Base-by-base conservation (phyloP, 2,888 invertebrate species). In the Epirrhoe alternata region DNA sequence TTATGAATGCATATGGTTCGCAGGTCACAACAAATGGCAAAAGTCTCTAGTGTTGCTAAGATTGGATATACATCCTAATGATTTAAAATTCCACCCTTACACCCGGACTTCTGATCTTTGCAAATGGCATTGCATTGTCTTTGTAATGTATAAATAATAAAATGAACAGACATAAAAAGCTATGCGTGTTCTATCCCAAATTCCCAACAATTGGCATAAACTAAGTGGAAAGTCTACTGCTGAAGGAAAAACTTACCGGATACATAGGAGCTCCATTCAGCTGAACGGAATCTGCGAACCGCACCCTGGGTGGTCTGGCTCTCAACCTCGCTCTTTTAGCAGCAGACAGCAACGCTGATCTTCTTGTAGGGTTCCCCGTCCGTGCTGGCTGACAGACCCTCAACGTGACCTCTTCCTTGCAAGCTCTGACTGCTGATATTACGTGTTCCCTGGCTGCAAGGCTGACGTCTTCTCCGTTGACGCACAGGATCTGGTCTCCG, bases 391-490 rank as follows among this genome's bases (percentile, higher is more conserved):
- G 98, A 79, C 97, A 97, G 3, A 98, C 98, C 33, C 96, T 94
- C 64, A 98, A 88, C 30, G 94, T 94, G 4, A 98, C 97, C 51
- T 95, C 94, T 5, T 96, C 95, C 38, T 96, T 93, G 86, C 97
- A 97, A 0, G 97, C 96, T 45, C 98, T 94, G 45, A 98, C 97
- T 74, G 98, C 94, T 47, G 97, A 96, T 75, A 98, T 98, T 53
- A 98, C 98, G 86, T 97, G 97, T 85, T 98, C 98, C 38, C 98
- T 94, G 0, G 97, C 97, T 1, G 97, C 97, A 55, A 95, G 89
- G 84, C 96, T 96, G 10, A 98, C 98, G 84, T 98, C 98, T 86
- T 98, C 97, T 0, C 97, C 98, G 85, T 98, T 98, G 55, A 98
- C 98, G 75, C 95, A 95, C 45, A 98, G 94, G 78, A 98, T 97